Evolutionary conservation across 2,888 invertebrate genomes (phyloP).

Genomic region (Rhingia campestris): DNA sequence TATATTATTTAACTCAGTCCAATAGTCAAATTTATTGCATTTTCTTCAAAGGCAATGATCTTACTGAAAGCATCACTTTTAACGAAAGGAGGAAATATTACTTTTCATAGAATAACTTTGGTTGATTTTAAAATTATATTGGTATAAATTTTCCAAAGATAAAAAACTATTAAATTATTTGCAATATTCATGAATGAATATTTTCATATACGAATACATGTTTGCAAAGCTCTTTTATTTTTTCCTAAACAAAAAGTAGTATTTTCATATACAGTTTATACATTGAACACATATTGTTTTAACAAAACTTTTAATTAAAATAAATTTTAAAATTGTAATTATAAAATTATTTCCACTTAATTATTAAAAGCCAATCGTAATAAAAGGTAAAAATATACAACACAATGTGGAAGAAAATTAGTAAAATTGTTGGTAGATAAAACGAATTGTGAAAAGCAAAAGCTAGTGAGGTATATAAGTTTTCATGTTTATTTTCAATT

Average conservation of each 20-base stretch:
- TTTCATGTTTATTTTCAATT: constrained; percentile 36
- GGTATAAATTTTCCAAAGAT: too few relatives aligned
- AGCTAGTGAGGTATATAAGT: constrained; percentile 60
- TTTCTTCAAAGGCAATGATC: too few relatives aligned
- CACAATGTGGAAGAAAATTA: constrained; percentile 13
- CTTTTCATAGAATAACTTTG: too few relatives aligned
- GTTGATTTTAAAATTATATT: too few relatives aligned
- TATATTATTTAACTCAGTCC: too few relatives aligned
- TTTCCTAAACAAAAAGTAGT: constrained; percentile 31
- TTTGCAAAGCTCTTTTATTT: too few relatives aligned
- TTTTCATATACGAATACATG: too few relatives aligned
- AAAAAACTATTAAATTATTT: too few relatives aligned
- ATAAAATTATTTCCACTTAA: constrained; percentile 2
- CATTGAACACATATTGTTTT: neutral
- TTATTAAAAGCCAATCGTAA: constrained; percentile 47
- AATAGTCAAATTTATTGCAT: too few relatives aligned
- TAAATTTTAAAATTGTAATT: neutral
- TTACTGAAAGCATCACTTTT: too few relatives aligned
- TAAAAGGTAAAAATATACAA: constrained; percentile 14
- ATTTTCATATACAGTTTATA: constrained; percentile 20
- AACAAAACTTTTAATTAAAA: neutral
- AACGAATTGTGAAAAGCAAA: constrained; percentile 69
- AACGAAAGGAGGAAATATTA: too few relatives aligned
- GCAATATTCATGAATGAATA: too few relatives aligned
- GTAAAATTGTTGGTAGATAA: constrained; percentile 28